Conservation (phyloP, 2,797 vertebrate genomes). For the Muscicapa comitata region DNA sequence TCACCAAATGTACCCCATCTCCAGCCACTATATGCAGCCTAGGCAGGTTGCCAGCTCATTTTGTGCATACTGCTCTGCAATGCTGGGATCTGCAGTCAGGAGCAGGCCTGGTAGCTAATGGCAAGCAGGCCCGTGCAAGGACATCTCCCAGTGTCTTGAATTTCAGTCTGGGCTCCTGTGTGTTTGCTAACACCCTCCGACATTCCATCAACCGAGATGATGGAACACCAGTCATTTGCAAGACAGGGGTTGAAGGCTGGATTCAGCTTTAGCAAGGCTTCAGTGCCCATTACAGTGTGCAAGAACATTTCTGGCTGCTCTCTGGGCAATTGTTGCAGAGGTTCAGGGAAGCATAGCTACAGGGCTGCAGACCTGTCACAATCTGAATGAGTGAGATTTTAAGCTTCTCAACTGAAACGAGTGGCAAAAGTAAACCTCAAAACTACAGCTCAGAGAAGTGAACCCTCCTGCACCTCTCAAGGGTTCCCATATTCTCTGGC, state of each 20-base stretch:
- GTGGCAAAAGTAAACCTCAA: neutral
- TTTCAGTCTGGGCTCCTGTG: neutral
- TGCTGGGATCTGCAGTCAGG: neutral
- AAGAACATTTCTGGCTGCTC: neutral
- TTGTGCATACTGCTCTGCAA: neutral
- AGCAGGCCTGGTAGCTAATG: neutral
- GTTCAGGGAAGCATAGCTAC: neutral
- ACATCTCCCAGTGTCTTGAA: neutral
- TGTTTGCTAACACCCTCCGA: conserved; percentile 11
- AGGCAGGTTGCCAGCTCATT: neutral
- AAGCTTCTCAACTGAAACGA: neutral
- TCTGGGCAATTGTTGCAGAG: neutral
- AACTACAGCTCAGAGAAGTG: neutral
- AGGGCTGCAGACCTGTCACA: neutral
- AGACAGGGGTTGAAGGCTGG: neutral
- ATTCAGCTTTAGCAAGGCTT: conserved; percentile 11
- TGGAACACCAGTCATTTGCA: neutral
- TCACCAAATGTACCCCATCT: neutral
- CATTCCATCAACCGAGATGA: conserved; percentile 39
- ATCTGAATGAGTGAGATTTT: conserved; percentile 13
- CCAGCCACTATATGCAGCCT: neutral
- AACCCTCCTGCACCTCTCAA: neutral
- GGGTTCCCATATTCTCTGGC: neutral
- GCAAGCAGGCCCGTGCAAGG: neutral
- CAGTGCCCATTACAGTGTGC: neutral